Conservation (phyloP, 2,888 invertebrate genomes). For the Conchocele bisecta region DNA sequence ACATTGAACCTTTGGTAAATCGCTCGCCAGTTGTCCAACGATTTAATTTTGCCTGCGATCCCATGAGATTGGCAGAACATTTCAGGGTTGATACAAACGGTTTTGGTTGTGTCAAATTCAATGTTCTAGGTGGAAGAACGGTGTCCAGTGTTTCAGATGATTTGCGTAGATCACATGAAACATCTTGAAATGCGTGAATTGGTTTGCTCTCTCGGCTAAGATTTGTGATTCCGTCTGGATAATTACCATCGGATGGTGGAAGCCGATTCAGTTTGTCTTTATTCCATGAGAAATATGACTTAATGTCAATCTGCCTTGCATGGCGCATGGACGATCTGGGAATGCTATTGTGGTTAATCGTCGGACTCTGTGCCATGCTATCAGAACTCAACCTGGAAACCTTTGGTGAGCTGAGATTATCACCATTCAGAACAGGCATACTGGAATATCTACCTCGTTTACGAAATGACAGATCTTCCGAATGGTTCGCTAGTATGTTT, state of each 20-base stretch:
- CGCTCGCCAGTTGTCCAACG: slow-evolving; percentile 63
- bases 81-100: slow-evolving; percentile 55
- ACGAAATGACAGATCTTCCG: slow-evolving; percentile 32
- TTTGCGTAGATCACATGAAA: slow-evolving; percentile 57
- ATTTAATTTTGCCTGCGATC: slow-evolving; percentile 59
- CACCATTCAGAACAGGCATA: slow-evolving; percentile 64
- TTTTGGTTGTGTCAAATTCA: slow-evolving; percentile 56
- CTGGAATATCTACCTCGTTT: slow-evolving; percentile 63
- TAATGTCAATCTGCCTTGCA: slow-evolving; percentile 54
- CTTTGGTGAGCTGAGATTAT: slow-evolving; percentile 34
- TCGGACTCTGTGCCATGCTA: slow-evolving; percentile 31
- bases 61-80: slow-evolving; percentile 39
- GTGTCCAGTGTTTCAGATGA: slow-evolving; percentile 58
- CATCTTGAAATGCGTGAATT: slow-evolving; percentile 68
- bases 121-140: slow-evolving; percentile 25
- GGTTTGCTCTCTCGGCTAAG: slow-evolving; percentile 52
- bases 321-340: slow-evolving; percentile 21
- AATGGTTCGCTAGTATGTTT: slow-evolving; percentile 41
- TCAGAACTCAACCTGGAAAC: slow-evolving; percentile 35
- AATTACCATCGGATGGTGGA: background rate
- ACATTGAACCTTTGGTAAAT: slow-evolving; percentile 63
- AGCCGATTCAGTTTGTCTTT: slow-evolving; percentile 36
- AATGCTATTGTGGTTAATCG: slow-evolving; percentile 8
- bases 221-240: slow-evolving; percentile 15
- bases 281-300: slow-evolving; percentile 53